Evolutionary conservation across 2,888 invertebrate genomes (phyloP), one percentile per base, ranked within the genome.

Genomic region (Brenthis ino): DNA sequence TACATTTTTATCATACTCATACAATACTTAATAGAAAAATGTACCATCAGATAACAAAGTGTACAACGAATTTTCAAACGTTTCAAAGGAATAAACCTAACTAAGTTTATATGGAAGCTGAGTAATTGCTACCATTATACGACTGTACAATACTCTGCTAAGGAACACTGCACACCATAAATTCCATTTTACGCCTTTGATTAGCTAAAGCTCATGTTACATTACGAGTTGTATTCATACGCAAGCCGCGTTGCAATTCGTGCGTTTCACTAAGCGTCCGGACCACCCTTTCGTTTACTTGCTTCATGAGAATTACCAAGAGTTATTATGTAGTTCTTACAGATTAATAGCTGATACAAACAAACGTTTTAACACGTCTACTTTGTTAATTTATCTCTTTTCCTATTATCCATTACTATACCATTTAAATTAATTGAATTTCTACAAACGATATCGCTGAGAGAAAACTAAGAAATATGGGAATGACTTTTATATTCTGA

Each of bases 181-280:
- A 91, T 88, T 89, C 83, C 84, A 86, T 88, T 89, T 89, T 88
- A 88, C 85, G 85, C 87, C 86, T 91, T 89, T 92, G 91, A 92
- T 92, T 91, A 89, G 89, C 85, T 76, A 71, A 75, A 77, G 83
- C 87, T 92, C 91, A 81, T 80, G 89, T 93, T 92, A 86, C 92
- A 80, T 78, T 82, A 80, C 83, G 84, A 83, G 82, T 82, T 79
- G 77, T 79, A 77, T 81, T 84, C 82, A 82, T 82, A 82, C 80
- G 79, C 79, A 73, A 77, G 76, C 37, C 8, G 37, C 77, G 80
- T 77, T 74, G 80, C 79, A 71, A 79, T 78, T 82, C 79, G 79
- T 82, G 80, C 79, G 80, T 82, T 81, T 78, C 80, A 82, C 80
- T 82, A 82, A 79, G 82, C 82, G 79, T 79, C 37, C 61, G 77